Base-by-base conservation (phyloP, 2,888 invertebrate species). In the Nyleta sp. region DNA sequence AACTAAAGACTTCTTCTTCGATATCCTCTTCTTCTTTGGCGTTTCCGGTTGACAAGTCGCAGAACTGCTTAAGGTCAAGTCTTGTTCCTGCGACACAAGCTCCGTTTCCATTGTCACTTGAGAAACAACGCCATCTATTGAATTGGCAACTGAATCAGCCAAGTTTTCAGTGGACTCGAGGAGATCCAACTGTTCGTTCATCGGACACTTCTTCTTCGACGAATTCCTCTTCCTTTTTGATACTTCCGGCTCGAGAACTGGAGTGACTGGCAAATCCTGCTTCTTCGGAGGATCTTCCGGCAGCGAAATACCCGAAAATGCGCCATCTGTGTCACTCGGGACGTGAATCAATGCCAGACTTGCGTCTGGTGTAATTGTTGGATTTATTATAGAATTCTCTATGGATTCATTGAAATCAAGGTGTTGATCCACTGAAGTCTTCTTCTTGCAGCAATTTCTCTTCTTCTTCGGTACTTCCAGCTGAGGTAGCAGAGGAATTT, bases 201-300 rank as follows among this genome's bases (percentile, higher is more conserved):
- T 33, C n/a, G 85, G 64, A 0, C 83, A 83, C 24, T 81, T 77
- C 17, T 71, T 82, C 13, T 84, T 83, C 48, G 28, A 35, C 22
- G 31, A 24, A 18, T 22, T 24, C 28, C 71, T 75, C 13, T 71
- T 70, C 17, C 77, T 84, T 8, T 57, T n/a, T 1, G 68, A 28
- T 8, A 2, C 28, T 20, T 48, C 28, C 35, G 38, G 10, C n/a
- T 38, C 28, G 28, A 5, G 28, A 8, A 28, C 10, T 5, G 28
- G 28, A 10, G 28, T 28, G 10, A 1, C 10, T n/a, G n/a, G n/a
- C n/a, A n/a, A n/a, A n/a, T 28, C 28, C 28, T 38, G 38, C n/a
- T 13, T 53, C 10, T 65, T 78, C 4, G 60, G 59, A 40, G 72
- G 68, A 24, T 53, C 13, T 28, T 81, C 75, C 65, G 0, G 60